Base-by-base conservation (phyloP, 2,113 vertebrate genomes). In the Oreocharis arfaki region DNA sequence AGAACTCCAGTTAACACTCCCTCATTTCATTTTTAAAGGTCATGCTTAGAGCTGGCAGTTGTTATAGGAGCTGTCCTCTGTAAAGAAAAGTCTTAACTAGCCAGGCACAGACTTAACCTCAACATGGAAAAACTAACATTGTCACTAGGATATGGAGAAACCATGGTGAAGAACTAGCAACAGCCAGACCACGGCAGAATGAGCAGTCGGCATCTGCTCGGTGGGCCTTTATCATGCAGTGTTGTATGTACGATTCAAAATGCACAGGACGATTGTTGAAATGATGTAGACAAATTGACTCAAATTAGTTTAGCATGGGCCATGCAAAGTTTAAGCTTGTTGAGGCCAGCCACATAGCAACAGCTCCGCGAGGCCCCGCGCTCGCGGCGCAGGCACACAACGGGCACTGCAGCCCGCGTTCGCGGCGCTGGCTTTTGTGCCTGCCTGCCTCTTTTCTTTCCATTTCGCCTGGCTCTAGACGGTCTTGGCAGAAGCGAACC, bases 201-300 rank as follows among this genome's bases (percentile, higher is more conserved):
- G 97, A 97, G 97, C 97, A 89, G 88, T 96, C 94, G 86, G 98
- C 97, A 98, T 98, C 98, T 98, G 98, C 97, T 96, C 95, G 64
- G 71, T 96, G 95, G 67, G 95, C 97, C 98, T 98, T 98, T 98
- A 97, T 98, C 97, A 88, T 94, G 97, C 83, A 68, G 95, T 46
- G 96, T 96, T 97, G 98, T 97, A 94, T 96, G 96, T 87, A 93
- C 94, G 95, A 96, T 87, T 97, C 97, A 95, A 96, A 97, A 97
- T 67, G 97, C 96, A 96, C 93, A 84, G 95, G 55, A 97, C 75
- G 95, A 98, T 98, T 98, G 98, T 98, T 98, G 97, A 92, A 97
- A 95, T 97, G 97, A 98, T 98, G 98, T 98, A 98, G 98, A 98
- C 98, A 98, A 99, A 98, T 98, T 98, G 98, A 98, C 98, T 97